These are phyloP conservation scores for Zelleria hepariella DNA, from an alignment of 2,888 invertebrate genomes.

Conservation along the genomic window DNA sequence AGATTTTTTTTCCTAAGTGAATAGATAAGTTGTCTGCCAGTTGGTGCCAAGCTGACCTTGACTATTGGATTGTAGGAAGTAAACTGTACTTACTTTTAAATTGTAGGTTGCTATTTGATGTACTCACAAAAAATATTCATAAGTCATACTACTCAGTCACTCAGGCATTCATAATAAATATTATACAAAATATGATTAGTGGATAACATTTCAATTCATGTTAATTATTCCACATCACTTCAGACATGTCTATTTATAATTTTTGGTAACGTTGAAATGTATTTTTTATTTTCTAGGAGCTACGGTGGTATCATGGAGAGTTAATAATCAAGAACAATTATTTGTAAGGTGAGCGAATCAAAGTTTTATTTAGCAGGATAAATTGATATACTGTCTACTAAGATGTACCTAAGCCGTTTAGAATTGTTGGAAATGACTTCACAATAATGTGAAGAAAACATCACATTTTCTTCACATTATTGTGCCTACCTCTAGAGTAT, in stretches of 20 bases:
- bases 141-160: conserved; percentile 12
- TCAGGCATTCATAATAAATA: not conserved
- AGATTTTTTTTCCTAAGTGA: conserved; percentile 49
- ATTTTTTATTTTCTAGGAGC: conserved; percentile 79
- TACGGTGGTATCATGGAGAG: conserved; percentile 96
- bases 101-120: conserved; percentile 70
- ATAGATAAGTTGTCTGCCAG: conserved; percentile 60
- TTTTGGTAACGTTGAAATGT: not conserved
- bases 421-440: no score
- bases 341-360: conserved; percentile 87
- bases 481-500: no score
- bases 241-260: not conserved
- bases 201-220: not conserved
- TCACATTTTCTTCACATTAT: no score
- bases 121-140: conserved; percentile 64
- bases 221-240: not conserved
- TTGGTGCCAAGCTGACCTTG: conserved; percentile 46
- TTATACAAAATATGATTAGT: not conserved
- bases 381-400: no score
- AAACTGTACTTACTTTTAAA: conserved; percentile 67
- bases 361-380: not conserved
- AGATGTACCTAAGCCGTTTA: no score
- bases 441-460: no score
- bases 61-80: conserved; percentile 72
- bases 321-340: conserved; percentile 95